Evolutionary conservation across 2,113 vertebrate genomes (phyloP).

Genomic region (Pachycephala philippinensis): DNA sequence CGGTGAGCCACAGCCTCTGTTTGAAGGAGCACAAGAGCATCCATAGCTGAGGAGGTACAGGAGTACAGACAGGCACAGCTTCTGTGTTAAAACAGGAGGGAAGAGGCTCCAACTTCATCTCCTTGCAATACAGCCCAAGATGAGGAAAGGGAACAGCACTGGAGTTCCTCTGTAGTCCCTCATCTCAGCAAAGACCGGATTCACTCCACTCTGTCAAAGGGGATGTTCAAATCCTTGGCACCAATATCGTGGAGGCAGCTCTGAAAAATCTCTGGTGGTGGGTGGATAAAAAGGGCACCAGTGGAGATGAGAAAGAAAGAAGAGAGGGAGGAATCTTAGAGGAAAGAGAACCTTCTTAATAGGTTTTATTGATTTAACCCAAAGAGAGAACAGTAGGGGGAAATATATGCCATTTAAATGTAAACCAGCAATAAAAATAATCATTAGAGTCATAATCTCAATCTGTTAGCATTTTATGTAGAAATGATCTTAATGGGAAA

Average conservation of each 20-base stretch:
- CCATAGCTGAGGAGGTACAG: not conserved
- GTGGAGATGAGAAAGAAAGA: slow-evolving; percentile 44
- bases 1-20: not conserved
- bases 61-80: not conserved
- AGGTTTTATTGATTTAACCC: slow-evolving; percentile 56
- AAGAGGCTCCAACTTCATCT: not conserved
- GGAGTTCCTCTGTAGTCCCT: not conserved
- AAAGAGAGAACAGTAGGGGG: slow-evolving; percentile 41
- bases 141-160: not conserved
- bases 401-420: slow-evolving; percentile 59
- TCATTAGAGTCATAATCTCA: slow-evolving; percentile 49
- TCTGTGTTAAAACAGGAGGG: not conserved
- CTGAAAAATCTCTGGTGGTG: slow-evolving; percentile 44
- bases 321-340: slow-evolving; percentile 40
- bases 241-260: slow-evolving; percentile 15
- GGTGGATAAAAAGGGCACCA: slow-evolving; percentile 60
- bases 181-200: not conserved
- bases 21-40: not conserved
- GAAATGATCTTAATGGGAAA: slow-evolving; percentile 45
- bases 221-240: slow-evolving; percentile 21
- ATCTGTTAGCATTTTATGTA: slow-evolving; percentile 57
- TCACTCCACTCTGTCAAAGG: slow-evolving; percentile 3
- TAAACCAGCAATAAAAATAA: slow-evolving; percentile 67
- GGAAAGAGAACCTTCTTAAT: slow-evolving; percentile 36
- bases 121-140: not conserved